Percentiles rank a stretch among this genome's conserved stretches.
phyloP scores from a whole-genome alignment of 2,888 invertebrate genomes.

The Stomorhina lunata region DNA sequence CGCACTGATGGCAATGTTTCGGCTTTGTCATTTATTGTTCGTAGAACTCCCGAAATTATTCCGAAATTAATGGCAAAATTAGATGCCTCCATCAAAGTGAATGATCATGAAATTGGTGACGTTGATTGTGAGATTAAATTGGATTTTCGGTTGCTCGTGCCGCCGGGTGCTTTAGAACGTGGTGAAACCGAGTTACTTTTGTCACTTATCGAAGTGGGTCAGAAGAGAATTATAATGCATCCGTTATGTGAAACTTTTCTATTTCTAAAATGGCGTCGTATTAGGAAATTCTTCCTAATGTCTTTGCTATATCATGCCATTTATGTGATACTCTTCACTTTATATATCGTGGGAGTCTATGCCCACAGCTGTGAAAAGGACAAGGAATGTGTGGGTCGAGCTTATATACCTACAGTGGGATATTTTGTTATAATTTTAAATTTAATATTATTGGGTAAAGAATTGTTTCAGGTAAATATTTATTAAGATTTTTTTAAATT shows the following conservation, averaged over 20 bases:
- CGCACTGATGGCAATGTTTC: conserved; percentile 90
- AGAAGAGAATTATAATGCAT: conserved; percentile 89
- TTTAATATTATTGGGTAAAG: conserved; percentile 85
- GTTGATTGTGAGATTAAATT: conserved; percentile 90
- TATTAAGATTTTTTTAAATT: not conserved
- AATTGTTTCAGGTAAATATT: conserved; percentile 81
- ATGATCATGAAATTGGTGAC: conserved; percentile 92
- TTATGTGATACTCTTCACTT: conserved; percentile 87
- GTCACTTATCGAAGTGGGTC: conserved; percentile 89
- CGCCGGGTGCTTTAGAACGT: conserved; percentile 80
- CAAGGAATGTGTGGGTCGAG: conserved; percentile 72
- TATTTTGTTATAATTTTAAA: conserved; percentile 85
- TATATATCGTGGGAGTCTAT: conserved; percentile 84
- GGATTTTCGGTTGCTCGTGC: conserved; percentile 84
- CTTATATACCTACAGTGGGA: conserved; percentile 79
- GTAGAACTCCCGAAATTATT: conserved; percentile 91
- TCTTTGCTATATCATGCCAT: conserved; percentile 88
- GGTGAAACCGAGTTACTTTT: conserved; percentile 87
- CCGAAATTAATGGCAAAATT: conserved; percentile 86
- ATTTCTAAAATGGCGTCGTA: conserved; percentile 90
- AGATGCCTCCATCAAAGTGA: conserved; percentile 87
- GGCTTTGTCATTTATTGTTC: conserved; percentile 89
- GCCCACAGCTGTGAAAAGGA: conserved; percentile 74
- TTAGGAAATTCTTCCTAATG: conserved; percentile 89
- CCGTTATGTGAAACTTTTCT: conserved; percentile 92